Evolutionary conservation across 2,113 vertebrate genomes (phyloP).

Genomic region (Hypomesus transpacificus): DNA sequence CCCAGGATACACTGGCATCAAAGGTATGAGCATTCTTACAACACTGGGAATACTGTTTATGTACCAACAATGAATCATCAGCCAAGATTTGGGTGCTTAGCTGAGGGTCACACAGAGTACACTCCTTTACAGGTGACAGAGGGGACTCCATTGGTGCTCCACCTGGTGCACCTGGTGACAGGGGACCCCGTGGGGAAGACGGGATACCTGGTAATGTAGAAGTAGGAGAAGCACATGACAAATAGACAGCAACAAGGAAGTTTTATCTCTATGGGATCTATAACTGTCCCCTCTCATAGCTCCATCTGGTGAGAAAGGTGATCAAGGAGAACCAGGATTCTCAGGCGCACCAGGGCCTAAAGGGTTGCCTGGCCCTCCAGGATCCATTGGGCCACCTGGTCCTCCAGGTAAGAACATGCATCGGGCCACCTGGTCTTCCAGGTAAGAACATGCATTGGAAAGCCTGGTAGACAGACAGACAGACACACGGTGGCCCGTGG

Average conservation of each 20-base stretch:
- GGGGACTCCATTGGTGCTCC: constrained; percentile 52
- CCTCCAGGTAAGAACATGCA: constrained; percentile 41
- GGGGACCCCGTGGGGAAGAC: constrained; percentile 50
- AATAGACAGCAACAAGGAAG: background rate
- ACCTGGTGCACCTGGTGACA: constrained; percentile 53
- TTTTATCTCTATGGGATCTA: background rate
- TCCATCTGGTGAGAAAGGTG: constrained; percentile 47
- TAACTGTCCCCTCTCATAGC: constrained; percentile 37
- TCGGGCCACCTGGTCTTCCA: constrained; percentile 41
- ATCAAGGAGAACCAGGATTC: constrained; percentile 36
- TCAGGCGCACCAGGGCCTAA: constrained; percentile 47
- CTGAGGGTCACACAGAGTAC: background rate
- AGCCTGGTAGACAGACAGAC: background rate
- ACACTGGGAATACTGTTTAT: background rate
- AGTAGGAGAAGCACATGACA: background rate
- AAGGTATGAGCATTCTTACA: constrained; percentile 49
- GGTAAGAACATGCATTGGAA: constrained; percentile 34
- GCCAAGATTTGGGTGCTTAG: background rate
- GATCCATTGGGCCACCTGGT: constrained; percentile 41
- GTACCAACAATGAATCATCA: background rate
- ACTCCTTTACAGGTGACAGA: constrained; percentile 52
- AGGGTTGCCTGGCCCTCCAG: constrained; percentile 60
- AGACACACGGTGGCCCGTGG: background rate
- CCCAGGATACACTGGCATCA: constrained; percentile 51
- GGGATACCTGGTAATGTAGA: constrained; percentile 51